Percentiles rank a stretch among this genome's conserved stretches.
Conservation (phyloP, 2,113 vertebrate genomes). For the Rhinolophus sinicus region DNA sequence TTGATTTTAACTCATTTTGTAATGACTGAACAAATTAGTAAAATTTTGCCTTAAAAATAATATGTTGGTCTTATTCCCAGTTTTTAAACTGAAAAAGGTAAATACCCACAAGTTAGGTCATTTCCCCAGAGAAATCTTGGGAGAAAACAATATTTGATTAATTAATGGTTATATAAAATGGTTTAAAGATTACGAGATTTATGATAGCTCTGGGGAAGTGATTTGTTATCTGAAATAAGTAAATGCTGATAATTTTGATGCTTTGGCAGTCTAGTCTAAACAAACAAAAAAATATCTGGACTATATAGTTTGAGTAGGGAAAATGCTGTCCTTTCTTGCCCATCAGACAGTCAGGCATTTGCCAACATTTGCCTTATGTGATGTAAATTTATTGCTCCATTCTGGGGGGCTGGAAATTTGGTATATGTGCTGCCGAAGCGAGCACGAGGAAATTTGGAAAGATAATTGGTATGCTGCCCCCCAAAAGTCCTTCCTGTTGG, state of each 20-base stretch:
- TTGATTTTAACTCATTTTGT: conserved; percentile 11
- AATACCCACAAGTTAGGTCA: background rate
- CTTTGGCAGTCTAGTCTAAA: background rate
- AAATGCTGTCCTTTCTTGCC: background rate
- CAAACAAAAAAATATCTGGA: background rate
- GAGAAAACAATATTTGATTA: conserved; percentile 10
- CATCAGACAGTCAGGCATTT: background rate
- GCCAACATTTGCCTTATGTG: background rate
- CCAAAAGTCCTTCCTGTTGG: background rate
- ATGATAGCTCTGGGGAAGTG: background rate
- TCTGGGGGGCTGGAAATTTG: background rate
- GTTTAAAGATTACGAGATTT: background rate
- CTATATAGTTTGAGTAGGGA: background rate
- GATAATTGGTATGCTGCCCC: background rate
- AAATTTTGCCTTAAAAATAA: background rate
- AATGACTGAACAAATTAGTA: background rate
- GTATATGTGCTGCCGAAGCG: too few species aligned
- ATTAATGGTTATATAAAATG: background rate
- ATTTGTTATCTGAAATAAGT: conserved; percentile 30
- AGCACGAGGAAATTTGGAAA: background rate
- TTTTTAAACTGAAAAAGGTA: conserved; percentile 5
- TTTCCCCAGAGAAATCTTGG: background rate
- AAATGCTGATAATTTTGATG: conserved; percentile 10
- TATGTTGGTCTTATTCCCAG: background rate
- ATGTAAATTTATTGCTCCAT: background rate